Conservation (phyloP, 1,140 invertebrate species). For the Scaptomyza pallida region DNA sequence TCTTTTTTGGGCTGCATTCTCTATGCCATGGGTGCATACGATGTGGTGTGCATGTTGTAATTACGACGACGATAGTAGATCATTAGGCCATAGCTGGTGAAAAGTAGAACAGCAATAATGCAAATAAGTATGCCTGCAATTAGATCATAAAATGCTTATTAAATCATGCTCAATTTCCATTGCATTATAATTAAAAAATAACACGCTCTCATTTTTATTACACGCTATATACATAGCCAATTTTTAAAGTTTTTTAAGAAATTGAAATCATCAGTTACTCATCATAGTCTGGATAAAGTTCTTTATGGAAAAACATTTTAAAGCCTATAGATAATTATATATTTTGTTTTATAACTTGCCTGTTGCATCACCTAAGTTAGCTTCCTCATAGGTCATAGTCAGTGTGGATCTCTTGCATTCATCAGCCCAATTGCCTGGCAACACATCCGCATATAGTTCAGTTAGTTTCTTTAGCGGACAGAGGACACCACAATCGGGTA, state of each 20-base stretch:
- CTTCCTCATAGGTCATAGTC: conserved; percentile 81
- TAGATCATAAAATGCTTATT: neutral
- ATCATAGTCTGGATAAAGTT: too few species aligned
- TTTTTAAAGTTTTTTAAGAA: neutral
- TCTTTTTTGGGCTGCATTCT: conserved; percentile 23
- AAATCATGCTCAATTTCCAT: neutral
- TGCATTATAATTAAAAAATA: neutral
- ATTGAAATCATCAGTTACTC: too few species aligned
- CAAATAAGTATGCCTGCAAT: conserved; percentile 70
- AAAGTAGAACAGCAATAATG: conserved; percentile 59
- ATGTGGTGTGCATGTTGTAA: conserved; percentile 59
- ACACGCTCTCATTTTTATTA: neutral
- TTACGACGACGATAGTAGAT: conserved; percentile 77
- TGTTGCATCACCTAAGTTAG: conserved; percentile 74
- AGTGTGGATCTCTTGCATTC: conserved; percentile 85
- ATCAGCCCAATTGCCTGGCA: conserved; percentile 86
- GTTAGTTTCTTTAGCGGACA: conserved; percentile 87
- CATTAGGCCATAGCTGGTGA: conserved; percentile 70
- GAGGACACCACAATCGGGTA: conserved; percentile 86
- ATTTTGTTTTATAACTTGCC: conserved; percentile 46
- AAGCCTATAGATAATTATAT: neutral
- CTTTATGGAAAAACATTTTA: too few species aligned
- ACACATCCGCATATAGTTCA: conserved; percentile 84
- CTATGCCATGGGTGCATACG: conserved; percentile 77
- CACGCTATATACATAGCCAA: neutral